Evolutionary conservation across 2,888 invertebrate species (phyloP), one percentile per base, ranked within the genome.

Genomic region (Machimus rusticus): DNA sequence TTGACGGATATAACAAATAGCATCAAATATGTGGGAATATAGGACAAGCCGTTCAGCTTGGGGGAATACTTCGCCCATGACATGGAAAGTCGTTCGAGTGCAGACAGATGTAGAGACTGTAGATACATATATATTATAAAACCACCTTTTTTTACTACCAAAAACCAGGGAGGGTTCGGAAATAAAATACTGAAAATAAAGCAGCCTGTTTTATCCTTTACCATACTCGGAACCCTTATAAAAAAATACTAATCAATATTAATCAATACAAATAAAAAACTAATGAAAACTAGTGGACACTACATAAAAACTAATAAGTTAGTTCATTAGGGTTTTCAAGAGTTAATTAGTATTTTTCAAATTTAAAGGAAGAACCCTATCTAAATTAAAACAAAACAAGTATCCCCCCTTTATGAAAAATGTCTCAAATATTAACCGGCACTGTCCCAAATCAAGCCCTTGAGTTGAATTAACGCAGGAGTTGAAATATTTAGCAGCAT

Each of bases 1-100:
- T 46, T 78, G 78, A 37, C 43, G 43, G 78, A 43, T 78, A 78
- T 78, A 78, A 43, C 39, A 43, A 78, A 78, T 78, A 66, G 66
- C 66, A 66, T 66, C 66, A 28, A 66, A 66, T 66, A 66, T 66
- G 66, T 66, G 66, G 23, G 23, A 66, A 66, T 66, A 66, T 66
- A 23, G 66, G 3, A 66, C 66, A 28, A 23, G 66, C 12, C 12
- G 23, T 8, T 12, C 28, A 66, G 12, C 28, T 66, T 2, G 4
- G 4, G 66, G 23, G 57, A 57, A 57, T 57, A 23, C 8, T 57
- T 5, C n/a, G 57, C 66, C 66, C 57, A 1, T 66, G 66, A 14
- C 66, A 28, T 23, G 66, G 66, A 66, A 66, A 23, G 23, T 28
- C 19, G 23, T 12, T 28, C 23, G 12, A 66, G 28, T 57, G 57